phyloP scores from a whole-genome alignment of 2,113 vertebrate species.

The Rhinogobius similis region DNA sequence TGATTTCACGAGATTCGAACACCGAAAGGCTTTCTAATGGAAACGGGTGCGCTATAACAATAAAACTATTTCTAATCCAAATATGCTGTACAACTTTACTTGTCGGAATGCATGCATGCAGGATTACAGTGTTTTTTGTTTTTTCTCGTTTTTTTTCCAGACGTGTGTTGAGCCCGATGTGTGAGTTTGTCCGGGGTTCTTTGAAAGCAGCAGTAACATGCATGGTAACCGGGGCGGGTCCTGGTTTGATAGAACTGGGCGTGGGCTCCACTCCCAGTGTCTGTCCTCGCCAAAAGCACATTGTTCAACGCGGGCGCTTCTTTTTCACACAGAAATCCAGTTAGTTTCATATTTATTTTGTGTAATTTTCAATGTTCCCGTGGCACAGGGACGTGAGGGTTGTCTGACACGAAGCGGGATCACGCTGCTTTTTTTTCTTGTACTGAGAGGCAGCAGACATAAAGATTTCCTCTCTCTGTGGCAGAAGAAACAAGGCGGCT shows the following conservation, averaged over 20 bases:
- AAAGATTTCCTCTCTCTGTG: conserved; percentile 42
- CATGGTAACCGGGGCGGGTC: conserved; percentile 68
- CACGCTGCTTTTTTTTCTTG: conserved; percentile 31
- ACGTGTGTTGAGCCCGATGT: too few relatives aligned
- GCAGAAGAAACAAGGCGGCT: conserved; percentile 58
- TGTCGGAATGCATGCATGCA: too few relatives aligned
- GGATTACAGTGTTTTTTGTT: too few relatives aligned
- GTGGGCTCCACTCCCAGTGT: conserved; percentile 72
- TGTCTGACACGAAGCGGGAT: conserved; percentile 28
- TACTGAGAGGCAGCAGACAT: conserved; percentile 52
- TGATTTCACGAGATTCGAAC: not conserved
- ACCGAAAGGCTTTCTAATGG: not conserved
- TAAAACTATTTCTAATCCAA: not conserved
- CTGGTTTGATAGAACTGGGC: conserved; percentile 73
- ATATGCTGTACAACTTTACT: not conserved
- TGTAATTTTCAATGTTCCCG: conserved; percentile 25
- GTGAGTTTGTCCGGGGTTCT: not conserved
- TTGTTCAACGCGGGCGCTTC: conserved; percentile 71
- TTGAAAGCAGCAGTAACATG: conserved; percentile 45
- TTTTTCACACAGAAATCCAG: conserved; percentile 29
- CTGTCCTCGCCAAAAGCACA: conserved; percentile 64
- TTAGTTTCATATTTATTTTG: conserved; percentile 46
- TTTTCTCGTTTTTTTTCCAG: too few relatives aligned
- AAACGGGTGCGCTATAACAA: not conserved
- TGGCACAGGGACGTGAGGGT: conserved; percentile 27